Percentiles rank a stretch among this genome's conserved stretches.
Evolutionary conservation across 1,140 invertebrate species (phyloP).

Genomic region (Trissolcus basalis): DNA sequence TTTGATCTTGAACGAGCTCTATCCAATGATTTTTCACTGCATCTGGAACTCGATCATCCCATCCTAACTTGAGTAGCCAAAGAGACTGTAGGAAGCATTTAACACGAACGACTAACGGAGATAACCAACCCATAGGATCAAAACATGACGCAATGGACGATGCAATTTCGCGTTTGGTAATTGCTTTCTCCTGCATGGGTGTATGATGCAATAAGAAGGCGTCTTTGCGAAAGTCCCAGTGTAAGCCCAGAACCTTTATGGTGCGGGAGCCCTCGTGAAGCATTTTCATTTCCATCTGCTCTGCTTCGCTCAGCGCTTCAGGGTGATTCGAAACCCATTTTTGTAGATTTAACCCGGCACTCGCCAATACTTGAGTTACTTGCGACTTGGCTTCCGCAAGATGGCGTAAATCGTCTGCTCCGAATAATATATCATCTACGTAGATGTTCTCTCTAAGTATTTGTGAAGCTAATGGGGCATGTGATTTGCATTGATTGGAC

Average conservation of each 20-base stretch:
- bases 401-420: not conserved
- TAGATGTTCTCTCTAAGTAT: too few species aligned
- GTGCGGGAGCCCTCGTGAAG: too few species aligned
- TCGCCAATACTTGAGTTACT: not conserved
- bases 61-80: not conserved
- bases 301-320: too few species aligned
- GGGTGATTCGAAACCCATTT: conserved; percentile 10
- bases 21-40: not conserved
- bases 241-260: not conserved
- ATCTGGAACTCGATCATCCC: conserved; percentile 2
- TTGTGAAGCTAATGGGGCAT: too few species aligned
- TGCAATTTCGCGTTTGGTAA: not conserved
- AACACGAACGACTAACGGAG: not conserved
- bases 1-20: not conserved
- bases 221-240: not conserved
- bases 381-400: not conserved
- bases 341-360: conserved; percentile 1
- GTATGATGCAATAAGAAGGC: not conserved
- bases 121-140: conserved; percentile 13
- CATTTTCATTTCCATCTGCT: too few species aligned
- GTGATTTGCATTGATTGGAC: too few species aligned
- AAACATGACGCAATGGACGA: not conserved
- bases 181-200: not conserved
- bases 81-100: not conserved
- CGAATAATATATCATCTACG: conserved; percentile 34